Percentiles rank a stretch among this genome's conserved stretches.
Evolutionary conservation across 2,888 invertebrate species (phyloP).

Genomic region (Cerceris rybyensis): DNA sequence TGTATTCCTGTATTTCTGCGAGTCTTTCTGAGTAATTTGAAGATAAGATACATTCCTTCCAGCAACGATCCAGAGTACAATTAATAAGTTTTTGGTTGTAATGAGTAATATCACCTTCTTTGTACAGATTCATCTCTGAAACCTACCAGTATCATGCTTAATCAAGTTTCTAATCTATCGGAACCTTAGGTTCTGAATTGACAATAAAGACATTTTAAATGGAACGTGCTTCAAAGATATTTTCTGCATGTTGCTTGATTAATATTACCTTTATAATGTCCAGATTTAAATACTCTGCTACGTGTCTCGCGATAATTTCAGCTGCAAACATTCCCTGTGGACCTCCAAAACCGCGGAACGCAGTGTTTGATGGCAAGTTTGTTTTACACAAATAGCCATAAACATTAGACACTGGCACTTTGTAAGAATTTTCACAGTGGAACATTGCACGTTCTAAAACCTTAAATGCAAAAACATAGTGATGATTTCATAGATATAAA

Average conservation of each 20-base stretch:
- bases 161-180: background rate
- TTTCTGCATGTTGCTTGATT: background rate
- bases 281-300: slow-evolving; percentile 88
- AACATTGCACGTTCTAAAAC: slow-evolving; percentile 92
- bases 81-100: slow-evolving; percentile 89
- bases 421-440: slow-evolving; percentile 92
- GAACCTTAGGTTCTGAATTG: background rate
- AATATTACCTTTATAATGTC: slow-evolving; percentile 85
- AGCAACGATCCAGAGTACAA: slow-evolving; percentile 89
- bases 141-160: slow-evolving; percentile 76
- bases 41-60: slow-evolving; percentile 89
- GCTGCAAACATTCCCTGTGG: slow-evolving; percentile 95
- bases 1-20: slow-evolving; percentile 86
- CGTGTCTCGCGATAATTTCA: slow-evolving; percentile 90
- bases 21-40: slow-evolving; percentile 86
- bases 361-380: slow-evolving; percentile 95
- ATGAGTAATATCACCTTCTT: slow-evolving; percentile 90
- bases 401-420: slow-evolving; percentile 88
- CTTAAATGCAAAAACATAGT: slow-evolving; percentile 79
- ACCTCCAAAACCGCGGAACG: slow-evolving; percentile 95
- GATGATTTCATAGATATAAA: no score
- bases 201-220: no score
- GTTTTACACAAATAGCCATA: slow-evolving; percentile 91
- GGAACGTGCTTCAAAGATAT: background rate
- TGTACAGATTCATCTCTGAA: slow-evolving; percentile 89